A percentile compares a stretch with the other conserved stretches of the same genome.
Conservation (phyloP, 64 coral and sea anemone species). For the Anthopleura sola region DNA sequence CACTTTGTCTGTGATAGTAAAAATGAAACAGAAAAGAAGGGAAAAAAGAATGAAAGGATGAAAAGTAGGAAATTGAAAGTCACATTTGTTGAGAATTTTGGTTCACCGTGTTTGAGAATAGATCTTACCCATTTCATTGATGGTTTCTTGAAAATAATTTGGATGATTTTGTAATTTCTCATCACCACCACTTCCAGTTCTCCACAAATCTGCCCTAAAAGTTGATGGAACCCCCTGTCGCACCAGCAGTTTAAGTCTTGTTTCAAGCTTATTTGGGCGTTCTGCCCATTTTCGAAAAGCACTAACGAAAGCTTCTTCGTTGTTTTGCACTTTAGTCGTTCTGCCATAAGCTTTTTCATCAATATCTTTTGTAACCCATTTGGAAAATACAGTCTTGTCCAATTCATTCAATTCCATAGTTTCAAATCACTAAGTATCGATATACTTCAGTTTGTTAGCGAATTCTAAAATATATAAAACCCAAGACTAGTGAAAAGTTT, state of each 20-base stretch:
- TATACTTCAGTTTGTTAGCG: too few species aligned
- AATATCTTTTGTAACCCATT: neutral
- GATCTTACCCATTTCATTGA: constrained; percentile 74
- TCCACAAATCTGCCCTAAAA: constrained; percentile 56
- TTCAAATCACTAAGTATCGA: too few species aligned
- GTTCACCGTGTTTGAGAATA: too few species aligned
- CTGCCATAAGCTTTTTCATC: neutral
- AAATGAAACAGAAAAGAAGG: neutral
- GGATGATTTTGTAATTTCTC: constrained; percentile 37
- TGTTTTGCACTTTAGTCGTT: neutral
- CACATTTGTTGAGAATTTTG: too few species aligned
- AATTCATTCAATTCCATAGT: neutral
- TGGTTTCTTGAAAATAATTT: constrained; percentile 66
- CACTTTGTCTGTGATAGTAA: too few species aligned
- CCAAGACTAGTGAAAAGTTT: too few species aligned
- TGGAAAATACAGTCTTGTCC: neutral
- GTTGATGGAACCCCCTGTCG: constrained; percentile 54
- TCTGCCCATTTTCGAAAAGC: neutral
- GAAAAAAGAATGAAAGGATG: neutral
- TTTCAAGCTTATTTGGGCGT: neutral
- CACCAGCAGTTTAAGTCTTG: constrained; percentile 53
- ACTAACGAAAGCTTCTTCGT: neutral
- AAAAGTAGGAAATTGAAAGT: neutral
- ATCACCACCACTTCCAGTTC: constrained; percentile 46
- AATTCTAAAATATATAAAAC: too few species aligned